Percentiles rank a stretch among this genome's conserved stretches.
Evolutionary conservation across 2,888 invertebrate genomes (phyloP).

Genomic region (Tribolium freemani): DNA sequence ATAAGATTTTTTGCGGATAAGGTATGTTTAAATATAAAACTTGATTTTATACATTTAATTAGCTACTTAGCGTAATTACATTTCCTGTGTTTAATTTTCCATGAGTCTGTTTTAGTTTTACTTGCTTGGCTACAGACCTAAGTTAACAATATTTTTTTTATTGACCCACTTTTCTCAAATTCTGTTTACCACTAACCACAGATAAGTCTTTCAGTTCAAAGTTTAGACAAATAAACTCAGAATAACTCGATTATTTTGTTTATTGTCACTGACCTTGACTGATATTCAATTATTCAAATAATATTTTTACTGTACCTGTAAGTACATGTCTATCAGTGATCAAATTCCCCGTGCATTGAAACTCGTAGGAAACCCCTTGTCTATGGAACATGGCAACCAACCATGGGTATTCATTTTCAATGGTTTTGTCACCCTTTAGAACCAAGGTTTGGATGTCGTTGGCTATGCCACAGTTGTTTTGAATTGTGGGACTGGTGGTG

Average conservation of each 20-base stretch:
- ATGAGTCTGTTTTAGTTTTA: no score
- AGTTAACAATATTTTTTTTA: no score
- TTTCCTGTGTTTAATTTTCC: no score
- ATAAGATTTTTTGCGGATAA: no score
- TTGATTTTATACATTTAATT: no score
- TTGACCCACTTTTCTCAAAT: no score
- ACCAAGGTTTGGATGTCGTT: conserved; percentile 54
- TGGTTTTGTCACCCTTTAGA: conserved; percentile 52
- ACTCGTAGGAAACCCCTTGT: conserved; percentile 56
- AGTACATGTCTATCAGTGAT: conserved; percentile 59
- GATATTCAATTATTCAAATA: no score
- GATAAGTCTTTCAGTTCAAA: background rate
- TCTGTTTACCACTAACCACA: background rate
- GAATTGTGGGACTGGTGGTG: background rate
- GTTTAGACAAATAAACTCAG: background rate
- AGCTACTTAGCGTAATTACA: no score
- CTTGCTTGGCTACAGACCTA: no score
- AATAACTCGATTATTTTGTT: background rate
- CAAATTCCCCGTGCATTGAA: conserved; percentile 61
- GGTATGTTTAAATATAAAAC: no score
- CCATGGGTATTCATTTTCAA: conserved; percentile 60
- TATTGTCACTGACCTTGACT: background rate
- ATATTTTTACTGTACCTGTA: conserved; percentile 58
- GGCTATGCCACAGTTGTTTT: conserved; percentile 51
- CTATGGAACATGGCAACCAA: conserved; percentile 56